These are phyloP conservation scores for Anoplopoma fimbria DNA, from an alignment of 2,113 vertebrate species.

Conservation along the genomic window DNA sequence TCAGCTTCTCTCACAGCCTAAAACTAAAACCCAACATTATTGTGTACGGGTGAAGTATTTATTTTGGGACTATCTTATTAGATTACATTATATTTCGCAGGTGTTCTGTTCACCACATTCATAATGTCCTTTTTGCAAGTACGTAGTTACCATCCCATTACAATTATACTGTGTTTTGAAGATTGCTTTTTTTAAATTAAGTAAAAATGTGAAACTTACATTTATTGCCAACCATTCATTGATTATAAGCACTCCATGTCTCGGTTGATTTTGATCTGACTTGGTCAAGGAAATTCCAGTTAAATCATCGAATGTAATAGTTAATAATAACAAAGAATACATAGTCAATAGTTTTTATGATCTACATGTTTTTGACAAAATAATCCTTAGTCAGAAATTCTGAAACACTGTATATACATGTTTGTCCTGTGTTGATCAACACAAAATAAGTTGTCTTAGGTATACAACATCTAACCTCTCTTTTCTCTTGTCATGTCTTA, in stretches of 20 bases:
- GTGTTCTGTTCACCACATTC: neutral
- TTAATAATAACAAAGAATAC: neutral
- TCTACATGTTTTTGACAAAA: neutral
- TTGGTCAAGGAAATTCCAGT: neutral
- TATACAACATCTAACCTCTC: neutral
- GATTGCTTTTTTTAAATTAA: neutral
- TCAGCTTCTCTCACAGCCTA: neutral
- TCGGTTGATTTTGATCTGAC: neutral
- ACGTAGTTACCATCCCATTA: neutral
- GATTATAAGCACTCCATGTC: neutral
- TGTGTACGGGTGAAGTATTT: neutral
- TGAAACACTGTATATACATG: neutral
- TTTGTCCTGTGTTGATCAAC: neutral
- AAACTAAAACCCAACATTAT: neutral
- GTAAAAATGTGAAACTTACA: neutral
- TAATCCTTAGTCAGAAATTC: neutral
- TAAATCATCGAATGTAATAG: neutral
- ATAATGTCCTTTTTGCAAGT: neutral
- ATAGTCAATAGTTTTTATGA: neutral
- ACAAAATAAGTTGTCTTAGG: neutral
- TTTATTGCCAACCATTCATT: neutral
- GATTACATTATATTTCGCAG: neutral
- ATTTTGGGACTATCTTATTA: neutral
- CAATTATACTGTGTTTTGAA: neutral
- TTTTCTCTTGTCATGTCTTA: neutral